A percentile compares a stretch with the other conserved stretches of the same genome.
phyloP scores from a whole-genome alignment of 1,140 invertebrate species.

The Ctenoplectra terminalis region DNA sequence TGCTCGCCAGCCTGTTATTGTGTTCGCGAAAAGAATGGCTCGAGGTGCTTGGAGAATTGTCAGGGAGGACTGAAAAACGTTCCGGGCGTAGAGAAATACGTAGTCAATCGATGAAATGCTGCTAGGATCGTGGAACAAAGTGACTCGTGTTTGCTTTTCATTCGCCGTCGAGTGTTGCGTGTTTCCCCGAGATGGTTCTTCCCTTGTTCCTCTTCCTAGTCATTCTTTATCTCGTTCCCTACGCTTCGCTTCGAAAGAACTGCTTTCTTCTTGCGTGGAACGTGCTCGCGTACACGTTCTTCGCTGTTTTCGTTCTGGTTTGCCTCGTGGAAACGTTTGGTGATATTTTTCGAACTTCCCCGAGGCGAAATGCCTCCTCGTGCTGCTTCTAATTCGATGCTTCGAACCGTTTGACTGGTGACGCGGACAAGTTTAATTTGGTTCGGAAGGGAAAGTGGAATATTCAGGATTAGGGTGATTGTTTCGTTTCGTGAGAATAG shows the following conservation, averaged over 20 bases:
- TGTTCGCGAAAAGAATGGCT: slow-evolving; percentile 55
- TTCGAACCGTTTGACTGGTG: neutral
- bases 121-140: slow-evolving; percentile 40
- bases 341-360: slow-evolving; percentile 36
- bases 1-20: slow-evolving; percentile 37
- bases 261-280: neutral
- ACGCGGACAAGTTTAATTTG: neutral
- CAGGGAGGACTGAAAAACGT: slow-evolving; percentile 39
- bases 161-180: slow-evolving; percentile 38
- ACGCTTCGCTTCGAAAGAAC: too few species aligned
- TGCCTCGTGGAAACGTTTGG: neutral
- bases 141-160: slow-evolving; percentile 65
- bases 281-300: neutral
- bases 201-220: neutral
- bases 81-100: slow-evolving; percentile 30
- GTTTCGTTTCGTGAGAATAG: too few species aligned
- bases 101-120: slow-evolving; percentile 59
- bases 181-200: slow-evolving; percentile 23
- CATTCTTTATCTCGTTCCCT: too few species aligned
- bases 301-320: neutral
- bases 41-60: slow-evolving; percentile 58
- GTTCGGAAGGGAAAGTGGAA: neutral
- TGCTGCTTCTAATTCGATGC: neutral
- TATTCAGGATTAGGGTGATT: too few species aligned
- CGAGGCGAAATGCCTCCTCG: neutral